Conservation (phyloP, 2,797 vertebrate species). For the Clamator glandarius region DNA sequence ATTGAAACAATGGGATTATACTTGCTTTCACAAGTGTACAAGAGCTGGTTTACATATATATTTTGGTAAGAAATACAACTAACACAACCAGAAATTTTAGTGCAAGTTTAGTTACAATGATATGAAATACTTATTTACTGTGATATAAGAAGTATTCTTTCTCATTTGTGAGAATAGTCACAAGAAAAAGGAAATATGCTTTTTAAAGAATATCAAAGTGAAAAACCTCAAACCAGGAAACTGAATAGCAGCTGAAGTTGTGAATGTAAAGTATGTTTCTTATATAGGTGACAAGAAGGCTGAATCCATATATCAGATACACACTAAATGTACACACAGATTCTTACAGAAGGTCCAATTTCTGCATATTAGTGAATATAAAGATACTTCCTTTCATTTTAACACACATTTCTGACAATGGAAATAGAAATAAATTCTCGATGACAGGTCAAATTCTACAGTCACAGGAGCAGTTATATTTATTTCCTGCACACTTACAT, state of each 20-base stretch:
- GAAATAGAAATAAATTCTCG: not conserved
- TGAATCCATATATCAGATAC: not conserved
- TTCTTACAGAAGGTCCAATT: not conserved
- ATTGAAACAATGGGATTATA: not conserved
- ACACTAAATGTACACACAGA: rapidly evolving
- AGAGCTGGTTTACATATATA: not conserved
- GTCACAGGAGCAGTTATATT: not conserved
- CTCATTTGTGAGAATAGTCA: not conserved
- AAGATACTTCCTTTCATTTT: not conserved
- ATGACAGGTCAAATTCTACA: not conserved
- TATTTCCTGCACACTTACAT: not conserved
- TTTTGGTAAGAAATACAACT: not conserved
- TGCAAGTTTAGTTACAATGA: not conserved
- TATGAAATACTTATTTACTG: not conserved
- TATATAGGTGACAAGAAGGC: not conserved
- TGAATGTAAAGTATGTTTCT: not conserved
- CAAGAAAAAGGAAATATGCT: not conserved
- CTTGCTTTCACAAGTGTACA: not conserved
- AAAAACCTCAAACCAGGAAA: not conserved
- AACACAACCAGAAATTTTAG: not conserved
- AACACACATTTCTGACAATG: not conserved
- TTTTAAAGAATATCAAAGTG: not conserved
- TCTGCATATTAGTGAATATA: not conserved
- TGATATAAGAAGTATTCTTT: not conserved
- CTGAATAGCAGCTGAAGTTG: not conserved